phyloP scores from a whole-genome alignment of 1,140 invertebrate genomes.

The Frieseomelitta varia region DNA sequence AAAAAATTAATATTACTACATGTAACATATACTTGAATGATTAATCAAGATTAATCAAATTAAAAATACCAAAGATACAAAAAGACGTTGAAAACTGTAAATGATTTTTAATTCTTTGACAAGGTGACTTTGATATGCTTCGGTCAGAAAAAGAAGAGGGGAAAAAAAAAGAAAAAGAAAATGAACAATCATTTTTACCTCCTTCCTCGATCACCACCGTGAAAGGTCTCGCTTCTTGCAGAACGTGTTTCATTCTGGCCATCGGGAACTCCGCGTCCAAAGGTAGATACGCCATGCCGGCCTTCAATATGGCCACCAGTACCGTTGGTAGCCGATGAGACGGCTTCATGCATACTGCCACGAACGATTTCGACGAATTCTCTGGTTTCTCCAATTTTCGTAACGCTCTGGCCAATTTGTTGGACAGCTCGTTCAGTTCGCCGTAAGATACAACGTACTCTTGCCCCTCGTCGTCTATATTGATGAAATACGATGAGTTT shows the following conservation, averaged over 20 bases:
- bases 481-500: conserved; percentile 4
- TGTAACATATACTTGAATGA: no score
- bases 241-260: conserved; percentile 88
- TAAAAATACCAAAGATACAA: no score
- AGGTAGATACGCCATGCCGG: conserved; percentile 91
- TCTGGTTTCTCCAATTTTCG: conserved; percentile 84
- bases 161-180: neutral
- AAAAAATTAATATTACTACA: no score
- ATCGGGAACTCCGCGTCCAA: conserved; percentile 90
- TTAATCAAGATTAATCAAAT: no score
- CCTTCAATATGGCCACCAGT: conserved; percentile 90
- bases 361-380: conserved; percentile 79
- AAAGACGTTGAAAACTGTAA: no score
- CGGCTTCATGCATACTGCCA: conserved; percentile 90
- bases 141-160: neutral
- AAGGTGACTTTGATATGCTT: no score
- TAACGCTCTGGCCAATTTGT: conserved; percentile 84
- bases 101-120: no score
- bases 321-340: conserved; percentile 87
- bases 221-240: conserved; percentile 88
- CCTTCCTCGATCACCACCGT: conserved; percentile 86
- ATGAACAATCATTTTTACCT: conserved; percentile 56
- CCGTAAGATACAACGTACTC: conserved; percentile 82
- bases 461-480: conserved; percentile 78
- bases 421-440: conserved; percentile 84